Base-by-base conservation (phyloP, 2,888 invertebrate species). In the Xylota segnis region DNA sequence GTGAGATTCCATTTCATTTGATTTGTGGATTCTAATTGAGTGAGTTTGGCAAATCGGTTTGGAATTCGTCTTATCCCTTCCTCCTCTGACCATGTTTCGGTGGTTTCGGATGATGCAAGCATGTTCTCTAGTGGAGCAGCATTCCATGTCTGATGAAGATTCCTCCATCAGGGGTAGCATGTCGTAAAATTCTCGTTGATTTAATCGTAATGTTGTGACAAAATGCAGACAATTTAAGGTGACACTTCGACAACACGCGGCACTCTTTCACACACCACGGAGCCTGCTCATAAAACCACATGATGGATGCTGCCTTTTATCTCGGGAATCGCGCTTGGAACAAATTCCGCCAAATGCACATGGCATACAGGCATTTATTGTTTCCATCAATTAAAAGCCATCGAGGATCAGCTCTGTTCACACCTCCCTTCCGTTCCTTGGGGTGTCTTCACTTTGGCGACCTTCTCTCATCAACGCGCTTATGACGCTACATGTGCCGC, bases 221-320 rank as follows among this genome's bases (percentile, higher is more conserved):
- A 66, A 71, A 71, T 58, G 81, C 75, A 71, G 71, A 81, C 59
- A 71, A 54, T 79, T 84, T 71, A 71, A 84, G 75, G 65, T 84
- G 65, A 79, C 82, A 75, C 56, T 70, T 70, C 50, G 27, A 68
- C 58, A 65, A 63, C 50, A 79, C 23, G 74, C 79, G 79, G 79
- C 65, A 75, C 65, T 84, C 18, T 84, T 70, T 70, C 54, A 37
- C 43, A 10, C 9, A 7, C 43, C 6, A 12, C 32, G 2, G n/a
- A 58, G 40, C 56, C 56, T 6, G 56, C 72, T 68, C 71, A 72
- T 82, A 77, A 86, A 76, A 56, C 66, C 68, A 4, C 66, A 68
- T 86, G 86, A 86, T 82, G 61, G 63, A 86, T 86, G 68, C 63
- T 59, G 61, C 82, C 86, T 86, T 86, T 86, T 86, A 86, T 86